These are phyloP conservation scores for Penaeus indicus DNA, from an alignment of 1,140 invertebrate species.

Conservation along the genomic window DNA sequence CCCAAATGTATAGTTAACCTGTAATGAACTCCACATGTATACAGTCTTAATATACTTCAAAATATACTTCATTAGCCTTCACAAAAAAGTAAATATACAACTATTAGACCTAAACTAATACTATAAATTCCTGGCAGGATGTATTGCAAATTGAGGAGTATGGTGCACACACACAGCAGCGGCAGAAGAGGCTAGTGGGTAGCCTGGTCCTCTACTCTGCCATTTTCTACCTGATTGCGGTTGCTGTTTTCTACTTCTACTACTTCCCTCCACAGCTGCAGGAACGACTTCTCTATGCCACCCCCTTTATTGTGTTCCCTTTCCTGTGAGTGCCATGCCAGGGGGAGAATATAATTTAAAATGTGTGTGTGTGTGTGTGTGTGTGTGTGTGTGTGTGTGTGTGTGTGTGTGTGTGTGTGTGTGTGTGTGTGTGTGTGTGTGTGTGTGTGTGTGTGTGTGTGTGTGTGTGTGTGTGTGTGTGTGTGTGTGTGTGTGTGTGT, in stretches of 20 bases:
- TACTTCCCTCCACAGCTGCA: slow-evolving; percentile 74
- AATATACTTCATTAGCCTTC: background rate
- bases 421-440: background rate
- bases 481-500: background rate
- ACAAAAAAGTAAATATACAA: background rate
- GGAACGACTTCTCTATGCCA: slow-evolving; percentile 42
- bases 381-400: background rate
- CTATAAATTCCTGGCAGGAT: slow-evolving; percentile 73
- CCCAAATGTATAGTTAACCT: no score
- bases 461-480: background rate
- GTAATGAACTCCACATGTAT: no score
- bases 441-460: background rate
- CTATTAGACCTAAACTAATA: background rate
- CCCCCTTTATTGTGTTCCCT: slow-evolving; percentile 50
- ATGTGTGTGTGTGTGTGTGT: background rate
- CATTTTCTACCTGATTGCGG: slow-evolving; percentile 82
- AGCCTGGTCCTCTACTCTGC: slow-evolving; percentile 85
- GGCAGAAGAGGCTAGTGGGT: slow-evolving; percentile 83
- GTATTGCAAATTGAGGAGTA: slow-evolving; percentile 86
- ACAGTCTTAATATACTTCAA: no score
- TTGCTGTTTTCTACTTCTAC: slow-evolving; percentile 83
- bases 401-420: background rate
- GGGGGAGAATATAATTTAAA: background rate
- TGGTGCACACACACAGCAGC: slow-evolving; percentile 82
- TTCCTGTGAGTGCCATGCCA: slow-evolving; percentile 41